Conservation (phyloP, 2,113 vertebrate species). For the Passer montanus region DNA sequence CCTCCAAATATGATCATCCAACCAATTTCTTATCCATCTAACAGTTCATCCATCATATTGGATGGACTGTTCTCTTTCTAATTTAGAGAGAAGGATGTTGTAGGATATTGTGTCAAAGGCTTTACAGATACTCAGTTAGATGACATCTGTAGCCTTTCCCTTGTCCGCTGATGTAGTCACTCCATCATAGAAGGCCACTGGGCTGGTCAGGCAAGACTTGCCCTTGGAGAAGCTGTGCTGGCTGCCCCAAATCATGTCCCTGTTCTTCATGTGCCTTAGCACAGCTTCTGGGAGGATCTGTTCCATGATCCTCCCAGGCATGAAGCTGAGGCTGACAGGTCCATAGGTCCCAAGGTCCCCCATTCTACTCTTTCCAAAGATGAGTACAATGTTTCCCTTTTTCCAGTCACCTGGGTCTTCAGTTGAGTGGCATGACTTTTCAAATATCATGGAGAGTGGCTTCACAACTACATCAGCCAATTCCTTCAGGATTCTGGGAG, state of each 20-base stretch:
- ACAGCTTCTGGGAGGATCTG: neutral
- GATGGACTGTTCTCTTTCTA: neutral
- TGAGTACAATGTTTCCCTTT: neutral
- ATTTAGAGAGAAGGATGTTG: neutral
- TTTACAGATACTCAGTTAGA: neutral
- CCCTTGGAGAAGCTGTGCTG: neutral
- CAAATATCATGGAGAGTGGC: neutral
- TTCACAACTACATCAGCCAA: neutral
- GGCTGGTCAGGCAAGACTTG: neutral
- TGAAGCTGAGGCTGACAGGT: neutral
- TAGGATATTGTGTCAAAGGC: neutral
- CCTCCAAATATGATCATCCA: neutral
- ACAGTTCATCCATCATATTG: neutral
- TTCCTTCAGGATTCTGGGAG: neutral
- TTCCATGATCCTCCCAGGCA: neutral
- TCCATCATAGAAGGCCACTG: neutral
- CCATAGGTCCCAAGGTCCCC: fast-evolving
- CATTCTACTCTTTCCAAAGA: neutral
- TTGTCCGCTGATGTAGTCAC: neutral
- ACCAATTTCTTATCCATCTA: neutral
- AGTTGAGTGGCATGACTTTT: neutral
- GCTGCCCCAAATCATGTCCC: fast-evolving
- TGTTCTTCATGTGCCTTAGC: neutral
- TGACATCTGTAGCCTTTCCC: neutral
- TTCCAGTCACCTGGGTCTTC: neutral